Conservation (phyloP, 2,797 vertebrate genomes). For the Hybognathus amarus region DNA sequence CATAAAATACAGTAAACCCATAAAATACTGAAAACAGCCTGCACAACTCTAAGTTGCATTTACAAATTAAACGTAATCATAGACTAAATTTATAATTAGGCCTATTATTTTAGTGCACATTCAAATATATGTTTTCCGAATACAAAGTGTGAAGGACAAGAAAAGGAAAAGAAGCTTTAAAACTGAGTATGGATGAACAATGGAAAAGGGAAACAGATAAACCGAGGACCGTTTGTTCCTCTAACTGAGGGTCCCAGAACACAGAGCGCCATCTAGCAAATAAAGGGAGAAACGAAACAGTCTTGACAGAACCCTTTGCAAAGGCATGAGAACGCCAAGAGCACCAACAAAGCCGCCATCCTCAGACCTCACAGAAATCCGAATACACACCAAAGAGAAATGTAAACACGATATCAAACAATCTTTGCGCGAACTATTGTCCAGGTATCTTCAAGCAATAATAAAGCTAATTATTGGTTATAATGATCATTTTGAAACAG, state of each 20-base stretch:
- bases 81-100: neutral
- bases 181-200: slow-evolving; percentile 58
- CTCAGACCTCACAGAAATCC: slow-evolving; percentile 2
- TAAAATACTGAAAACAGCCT: neutral
- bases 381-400: neutral
- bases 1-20: neutral
- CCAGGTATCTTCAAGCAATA: neutral
- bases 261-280: slow-evolving; percentile 97
- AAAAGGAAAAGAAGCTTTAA: slow-evolving; percentile 49
- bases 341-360: slow-evolving; percentile 62
- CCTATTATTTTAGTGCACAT: neutral
- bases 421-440: neutral
- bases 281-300: slow-evolving; percentile 84
- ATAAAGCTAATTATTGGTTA: neutral
- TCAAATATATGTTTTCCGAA: slow-evolving; percentile 5
- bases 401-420: neutral
- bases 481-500: neutral
- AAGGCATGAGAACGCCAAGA: slow-evolving; percentile 54
- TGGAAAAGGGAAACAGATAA: slow-evolving; percentile 57
- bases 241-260: slow-evolving; percentile 81
- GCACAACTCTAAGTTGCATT: slow-evolving; percentile 5
- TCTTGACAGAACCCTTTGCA: slow-evolving; percentile 61
- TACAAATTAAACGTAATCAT: slow-evolving; percentile 3
- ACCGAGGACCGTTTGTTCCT: slow-evolving; percentile 66
- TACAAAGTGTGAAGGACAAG: neutral